Evolutionary conservation across 2,797 vertebrate species (phyloP).

Genomic region (Leuciscus waleckii): DNA sequence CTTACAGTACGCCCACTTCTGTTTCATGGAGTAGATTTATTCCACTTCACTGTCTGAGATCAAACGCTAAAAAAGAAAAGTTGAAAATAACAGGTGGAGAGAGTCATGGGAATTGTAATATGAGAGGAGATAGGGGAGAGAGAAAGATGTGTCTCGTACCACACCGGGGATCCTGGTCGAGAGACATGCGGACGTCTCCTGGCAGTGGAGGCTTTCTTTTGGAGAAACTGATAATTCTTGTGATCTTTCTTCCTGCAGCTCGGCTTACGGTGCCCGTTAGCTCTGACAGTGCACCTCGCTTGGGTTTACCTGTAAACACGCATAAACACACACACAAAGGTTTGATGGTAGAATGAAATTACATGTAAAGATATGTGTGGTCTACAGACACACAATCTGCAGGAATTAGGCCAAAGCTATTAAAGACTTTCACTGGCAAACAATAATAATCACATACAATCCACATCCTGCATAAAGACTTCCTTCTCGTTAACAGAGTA

Average conservation of each 20-base stretch:
- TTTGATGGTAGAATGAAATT: not conserved
- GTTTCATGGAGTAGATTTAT: constrained; percentile 41
- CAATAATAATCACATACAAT: constrained; percentile 42
- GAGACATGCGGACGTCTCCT: constrained; percentile 79
- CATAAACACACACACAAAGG: not conserved
- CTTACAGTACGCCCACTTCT: not conserved
- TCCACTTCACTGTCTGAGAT: constrained; percentile 24
- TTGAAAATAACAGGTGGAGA: constrained; percentile 40
- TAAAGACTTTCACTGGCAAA: constrained; percentile 44
- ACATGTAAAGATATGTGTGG: not conserved
- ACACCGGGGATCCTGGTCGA: constrained; percentile 88
- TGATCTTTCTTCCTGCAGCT: constrained; percentile 94
- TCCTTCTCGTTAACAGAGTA: constrained; percentile 1
- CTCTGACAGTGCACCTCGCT: constrained; percentile 90
- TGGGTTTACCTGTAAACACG: constrained; percentile 81
- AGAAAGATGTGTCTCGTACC: constrained; percentile 74
- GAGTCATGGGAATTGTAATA: constrained; percentile 19
- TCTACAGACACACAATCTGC: constrained; percentile 29
- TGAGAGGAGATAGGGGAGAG: constrained; percentile 24
- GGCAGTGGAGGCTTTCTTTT: constrained; percentile 88
- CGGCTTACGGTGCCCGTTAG: constrained; percentile 93
- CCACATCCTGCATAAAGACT: constrained; percentile 2
- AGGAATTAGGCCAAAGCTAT: constrained; percentile 40
- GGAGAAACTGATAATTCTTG: constrained; percentile 96
- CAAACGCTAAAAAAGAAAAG: constrained; percentile 6